Conservation (phyloP, 2,113 vertebrate genomes). For the Hystrix cristata region DNA sequence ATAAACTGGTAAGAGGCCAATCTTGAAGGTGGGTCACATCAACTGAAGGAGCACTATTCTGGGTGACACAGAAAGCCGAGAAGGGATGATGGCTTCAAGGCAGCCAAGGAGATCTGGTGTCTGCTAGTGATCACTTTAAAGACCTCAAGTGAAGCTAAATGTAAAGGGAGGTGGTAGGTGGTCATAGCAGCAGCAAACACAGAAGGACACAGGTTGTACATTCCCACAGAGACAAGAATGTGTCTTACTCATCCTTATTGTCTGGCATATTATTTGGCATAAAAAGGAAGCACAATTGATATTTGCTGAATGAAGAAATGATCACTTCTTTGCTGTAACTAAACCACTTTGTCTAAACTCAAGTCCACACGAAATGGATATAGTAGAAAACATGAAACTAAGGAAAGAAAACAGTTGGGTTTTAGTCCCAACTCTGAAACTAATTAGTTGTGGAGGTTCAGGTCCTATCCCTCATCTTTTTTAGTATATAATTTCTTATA, state of each 20-base stretch:
- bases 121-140: not conserved
- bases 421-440: constrained; percentile 34
- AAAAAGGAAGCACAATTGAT: not conserved
- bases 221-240: not conserved
- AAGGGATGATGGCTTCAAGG: not conserved
- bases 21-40: not conserved
- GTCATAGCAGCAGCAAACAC: not conserved
- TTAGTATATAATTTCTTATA: not conserved
- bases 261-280: not conserved
- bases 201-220: not conserved
- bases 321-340: not conserved
- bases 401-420: not conserved
- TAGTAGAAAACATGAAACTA: not conserved
- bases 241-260: not conserved
- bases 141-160: not conserved
- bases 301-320: not conserved
- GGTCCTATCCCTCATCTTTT: not conserved
- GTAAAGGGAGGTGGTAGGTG: not conserved
- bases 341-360: constrained; percentile 17
- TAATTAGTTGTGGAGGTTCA: not conserved
- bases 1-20: not conserved
- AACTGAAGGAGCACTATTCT: not conserved
- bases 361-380: not conserved
- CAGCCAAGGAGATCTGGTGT: not conserved
- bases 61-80: not conserved